Evolutionary conservation across 2,797 vertebrate genomes (phyloP).

Genomic region (Pagetopsis macropterus): DNA sequence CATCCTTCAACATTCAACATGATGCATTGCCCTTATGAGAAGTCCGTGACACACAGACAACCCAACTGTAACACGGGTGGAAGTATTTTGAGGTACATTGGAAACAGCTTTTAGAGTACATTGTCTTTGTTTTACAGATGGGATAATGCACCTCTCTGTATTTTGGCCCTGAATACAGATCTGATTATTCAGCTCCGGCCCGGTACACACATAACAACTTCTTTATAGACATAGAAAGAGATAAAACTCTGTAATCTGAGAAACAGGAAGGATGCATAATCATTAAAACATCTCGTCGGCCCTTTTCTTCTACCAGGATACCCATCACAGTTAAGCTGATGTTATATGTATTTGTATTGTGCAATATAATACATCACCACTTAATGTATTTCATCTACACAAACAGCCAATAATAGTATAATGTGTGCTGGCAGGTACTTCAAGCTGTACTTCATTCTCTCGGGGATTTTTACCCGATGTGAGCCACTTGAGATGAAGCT

Average conservation of each 20-base stretch:
- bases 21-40: too few species aligned
- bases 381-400: neutral
- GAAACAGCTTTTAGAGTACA: too few species aligned
- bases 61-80: too few species aligned
- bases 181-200: too few species aligned
- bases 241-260: neutral
- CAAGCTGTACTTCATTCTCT: neutral
- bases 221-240: too few species aligned
- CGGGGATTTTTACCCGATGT: neutral
- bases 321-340: neutral
- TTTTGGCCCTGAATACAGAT: neutral
- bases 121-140: too few species aligned
- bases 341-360: neutral
- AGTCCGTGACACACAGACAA: too few species aligned
- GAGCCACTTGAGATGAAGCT: conserved; percentile 12
- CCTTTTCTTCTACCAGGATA: too few species aligned
- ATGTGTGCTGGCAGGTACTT: neutral
- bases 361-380: neutral
- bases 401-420: neutral
- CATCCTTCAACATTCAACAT: too few species aligned
- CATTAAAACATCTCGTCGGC: too few species aligned
- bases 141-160: neutral
- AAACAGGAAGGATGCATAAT: neutral
- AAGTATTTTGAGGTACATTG: too few species aligned
- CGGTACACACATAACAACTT: too few species aligned